These are phyloP conservation scores for Tolypeutes matacus DNA, from an alignment of 2,797 vertebrate species.

Conservation along the genomic window DNA sequence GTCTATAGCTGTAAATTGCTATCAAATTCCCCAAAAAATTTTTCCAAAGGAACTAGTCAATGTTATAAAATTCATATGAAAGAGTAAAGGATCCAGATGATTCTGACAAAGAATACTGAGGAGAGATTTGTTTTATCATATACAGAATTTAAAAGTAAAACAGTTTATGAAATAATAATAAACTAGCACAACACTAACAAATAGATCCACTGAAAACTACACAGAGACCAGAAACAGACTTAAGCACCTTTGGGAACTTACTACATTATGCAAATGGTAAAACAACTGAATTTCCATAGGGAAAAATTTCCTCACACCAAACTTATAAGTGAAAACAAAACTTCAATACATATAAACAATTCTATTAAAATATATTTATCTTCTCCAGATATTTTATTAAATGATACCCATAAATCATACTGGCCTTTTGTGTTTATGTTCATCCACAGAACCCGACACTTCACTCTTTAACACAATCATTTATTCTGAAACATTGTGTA, in stretches of 20 bases:
- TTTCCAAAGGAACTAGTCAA: not conserved
- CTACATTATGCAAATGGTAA: not conserved
- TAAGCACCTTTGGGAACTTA: not conserved
- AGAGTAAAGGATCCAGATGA: not conserved
- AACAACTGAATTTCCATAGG: not conserved
- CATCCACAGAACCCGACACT: not conserved
- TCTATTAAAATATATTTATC: slow-evolving; percentile 17
- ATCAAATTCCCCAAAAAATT: not conserved
- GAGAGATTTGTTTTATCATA: not conserved
- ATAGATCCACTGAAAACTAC: not conserved
- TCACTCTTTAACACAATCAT: not conserved
- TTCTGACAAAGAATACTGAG: slow-evolving; percentile 2
- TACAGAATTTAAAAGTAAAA: not conserved
- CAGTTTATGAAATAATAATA: not conserved
- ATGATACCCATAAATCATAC: not conserved
- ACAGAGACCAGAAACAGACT: not conserved
- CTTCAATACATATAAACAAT: not conserved
- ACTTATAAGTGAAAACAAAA: not conserved
- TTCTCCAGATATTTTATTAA: not conserved
- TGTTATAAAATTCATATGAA: not conserved
- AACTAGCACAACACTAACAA: not conserved
- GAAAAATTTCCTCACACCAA: not conserved
- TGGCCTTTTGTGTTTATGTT: not conserved
- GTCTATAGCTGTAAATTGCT: not conserved
- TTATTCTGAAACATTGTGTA: not conserved